phyloP scores from a whole-genome alignment of 2,888 invertebrate genomes.

The Aquatica leii region DNA sequence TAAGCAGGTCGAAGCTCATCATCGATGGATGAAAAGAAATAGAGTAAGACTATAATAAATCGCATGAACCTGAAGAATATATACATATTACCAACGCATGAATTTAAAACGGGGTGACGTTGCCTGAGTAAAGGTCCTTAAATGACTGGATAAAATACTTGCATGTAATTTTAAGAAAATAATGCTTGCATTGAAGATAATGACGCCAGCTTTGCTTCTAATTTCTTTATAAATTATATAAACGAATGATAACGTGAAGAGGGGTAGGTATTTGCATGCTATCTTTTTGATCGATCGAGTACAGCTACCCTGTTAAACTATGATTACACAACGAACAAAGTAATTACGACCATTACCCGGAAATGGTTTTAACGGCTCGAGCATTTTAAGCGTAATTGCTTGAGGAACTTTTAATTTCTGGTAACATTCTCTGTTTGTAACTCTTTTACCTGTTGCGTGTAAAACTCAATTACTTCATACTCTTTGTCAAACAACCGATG shows the following conservation, averaged over 20 bases:
- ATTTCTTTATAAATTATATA: no score
- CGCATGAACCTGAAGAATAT: slow-evolving; percentile 23
- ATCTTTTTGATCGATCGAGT: not conserved
- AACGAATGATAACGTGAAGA: no score
- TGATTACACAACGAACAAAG: not conserved
- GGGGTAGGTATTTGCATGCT: not conserved
- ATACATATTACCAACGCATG: no score
- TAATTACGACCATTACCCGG: not conserved
- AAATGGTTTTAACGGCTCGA: not conserved
- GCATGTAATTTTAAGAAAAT: not conserved
- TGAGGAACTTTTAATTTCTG: not conserved
- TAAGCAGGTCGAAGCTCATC: slow-evolving; percentile 70
- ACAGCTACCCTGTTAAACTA: not conserved
- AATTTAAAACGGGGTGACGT: not conserved
- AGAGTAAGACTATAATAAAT: slow-evolving; percentile 67
- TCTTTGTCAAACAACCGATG: slow-evolving; percentile 17
- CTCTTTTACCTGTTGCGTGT: slow-evolving; percentile 23
- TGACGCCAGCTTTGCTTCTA: no score
- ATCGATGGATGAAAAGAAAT: slow-evolving; percentile 87
- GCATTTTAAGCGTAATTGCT: no score
- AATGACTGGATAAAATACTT: not conserved
- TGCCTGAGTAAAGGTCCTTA: not conserved
- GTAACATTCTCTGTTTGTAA: slow-evolving; percentile 13
- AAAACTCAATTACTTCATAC: slow-evolving; percentile 19
- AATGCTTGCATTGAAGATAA: no score